Evolutionary conservation across 2,113 vertebrate genomes (phyloP), one percentile per base, ranked within the genome.

Genomic region (Saguinus midas): DNA sequence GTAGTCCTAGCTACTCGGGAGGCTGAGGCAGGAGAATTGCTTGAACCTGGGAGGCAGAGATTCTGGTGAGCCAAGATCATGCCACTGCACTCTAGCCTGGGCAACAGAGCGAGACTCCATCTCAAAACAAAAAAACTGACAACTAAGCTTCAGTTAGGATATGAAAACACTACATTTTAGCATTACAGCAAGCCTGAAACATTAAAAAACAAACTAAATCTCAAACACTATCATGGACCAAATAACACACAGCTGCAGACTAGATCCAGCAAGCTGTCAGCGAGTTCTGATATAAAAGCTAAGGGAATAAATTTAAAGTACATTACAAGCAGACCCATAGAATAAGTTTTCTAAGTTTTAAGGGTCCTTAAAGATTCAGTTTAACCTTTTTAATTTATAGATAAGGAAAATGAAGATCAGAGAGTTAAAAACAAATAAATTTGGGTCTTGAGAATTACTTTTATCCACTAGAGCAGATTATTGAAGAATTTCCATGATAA

Each of bases 241-340:
- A 58, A 37, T 43, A 91, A 81, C 58, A 82, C 21, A 80, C 16
- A 23, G 58, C 18, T 73, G 35, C 27, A 89, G 78, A 61, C 3
- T 50, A 29, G 81, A 83, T 83, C 35, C n/a, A 90, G 78, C 10
- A 95, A 16, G 32, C n/a, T 86, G 20, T 52, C n/a, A 48, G 52
- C 18, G 58, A 82, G 37, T 55, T 82, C 27, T 87, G 58, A 86
- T 10, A 27, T 86, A 96, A 78, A 95, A 82, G 55, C 81, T 86
- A 93, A 95, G 58, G n/a, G 14, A 92, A 92, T 57, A 90, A 94
- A 91, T 80, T 96, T 96, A 43, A 93, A 93, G 52, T 58, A 80
- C 6, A 68, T 57, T 95, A 52, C 50, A 87, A 87, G 21, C 72
- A 97, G 86, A 95, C 70, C 12, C 70, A 84, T 10, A 4, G 37